Evolutionary conservation across 2,888 invertebrate genomes (phyloP).

Genomic region (Rhagium mordax): DNA sequence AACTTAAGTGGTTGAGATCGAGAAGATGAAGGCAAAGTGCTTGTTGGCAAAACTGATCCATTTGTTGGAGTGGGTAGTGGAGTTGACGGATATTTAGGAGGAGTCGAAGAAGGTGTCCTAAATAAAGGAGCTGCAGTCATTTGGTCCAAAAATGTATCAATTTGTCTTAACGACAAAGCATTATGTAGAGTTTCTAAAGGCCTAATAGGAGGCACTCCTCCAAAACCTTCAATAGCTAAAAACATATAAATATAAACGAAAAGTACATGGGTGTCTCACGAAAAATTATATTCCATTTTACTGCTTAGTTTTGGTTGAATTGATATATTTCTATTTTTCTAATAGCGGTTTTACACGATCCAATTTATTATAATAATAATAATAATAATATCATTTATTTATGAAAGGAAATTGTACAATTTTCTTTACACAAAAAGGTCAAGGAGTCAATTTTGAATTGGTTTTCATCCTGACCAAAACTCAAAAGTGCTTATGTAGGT

Average conservation of each 20-base stretch:
- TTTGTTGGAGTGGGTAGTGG: slow-evolving; percentile 68
- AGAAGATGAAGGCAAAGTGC: slow-evolving; percentile 54
- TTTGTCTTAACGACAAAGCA: slow-evolving; percentile 91
- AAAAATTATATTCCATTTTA: no score
- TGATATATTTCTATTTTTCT: no score
- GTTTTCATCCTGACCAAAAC: no score
- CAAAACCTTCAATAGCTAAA: slow-evolving; percentile 86
- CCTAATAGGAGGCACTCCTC: slow-evolving; percentile 95
- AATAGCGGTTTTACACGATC: no score
- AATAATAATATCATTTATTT: no score
- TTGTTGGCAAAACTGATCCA: slow-evolving; percentile 45
- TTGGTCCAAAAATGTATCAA: slow-evolving; percentile 91
- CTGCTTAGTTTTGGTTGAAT: no score
- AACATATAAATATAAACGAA: slow-evolving; percentile 5
- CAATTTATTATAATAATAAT: no score
- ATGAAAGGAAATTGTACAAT: no score
- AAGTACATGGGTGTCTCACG: no score
- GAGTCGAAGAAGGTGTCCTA: slow-evolving; percentile 81
- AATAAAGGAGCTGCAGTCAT: slow-evolving; percentile 85
- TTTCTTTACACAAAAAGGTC: no score
- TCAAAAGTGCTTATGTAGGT: no score
- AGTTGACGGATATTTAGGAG: slow-evolving; percentile 78
- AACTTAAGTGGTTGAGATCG: slow-evolving; percentile 65
- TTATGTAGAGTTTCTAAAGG: slow-evolving; percentile 98
- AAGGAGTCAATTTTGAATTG: no score